Conservation (phyloP, 2,888 invertebrate species). For the Laspeyria flexula region DNA sequence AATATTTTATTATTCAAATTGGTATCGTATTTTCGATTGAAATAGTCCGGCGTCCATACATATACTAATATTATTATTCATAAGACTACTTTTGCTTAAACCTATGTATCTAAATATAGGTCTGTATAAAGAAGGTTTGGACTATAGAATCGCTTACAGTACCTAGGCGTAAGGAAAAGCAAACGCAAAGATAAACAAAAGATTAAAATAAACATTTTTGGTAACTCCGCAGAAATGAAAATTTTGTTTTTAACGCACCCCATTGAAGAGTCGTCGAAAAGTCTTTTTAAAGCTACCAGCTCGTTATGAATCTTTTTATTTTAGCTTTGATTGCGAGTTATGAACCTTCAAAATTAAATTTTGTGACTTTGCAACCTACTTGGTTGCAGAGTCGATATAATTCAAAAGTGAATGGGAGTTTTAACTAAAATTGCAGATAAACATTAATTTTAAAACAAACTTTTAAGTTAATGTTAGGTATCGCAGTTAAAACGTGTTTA, state of each 20-base stretch:
- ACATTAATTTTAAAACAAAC: not conserved
- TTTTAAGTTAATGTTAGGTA: too few species aligned
- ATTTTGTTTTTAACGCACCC: not conserved
- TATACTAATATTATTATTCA: too few species aligned
- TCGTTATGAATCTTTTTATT: not conserved
- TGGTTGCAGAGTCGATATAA: not conserved
- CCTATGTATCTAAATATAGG: too few species aligned
- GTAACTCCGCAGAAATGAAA: not conserved
- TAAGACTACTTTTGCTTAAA: slow-evolving; percentile 3
- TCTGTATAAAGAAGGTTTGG: too few species aligned
- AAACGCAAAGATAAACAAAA: not conserved
- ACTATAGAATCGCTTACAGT: too few species aligned
- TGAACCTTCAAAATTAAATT: slow-evolving; percentile 3
- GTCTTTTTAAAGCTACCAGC: slow-evolving; percentile 1
- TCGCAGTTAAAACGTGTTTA: too few species aligned
- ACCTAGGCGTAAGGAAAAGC: not conserved
- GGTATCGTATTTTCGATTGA: slow-evolving; percentile 45
- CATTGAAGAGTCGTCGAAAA: not conserved
- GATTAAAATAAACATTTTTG: not conserved
- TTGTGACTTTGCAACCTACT: not conserved
- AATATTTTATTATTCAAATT: slow-evolving; percentile 68
- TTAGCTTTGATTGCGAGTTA: slow-evolving; percentile 3
- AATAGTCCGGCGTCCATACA: slow-evolving; percentile 23
- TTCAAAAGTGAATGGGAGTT: not conserved
- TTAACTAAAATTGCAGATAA: not conserved